Evolutionary conservation across 2,888 invertebrate genomes (phyloP).

Genomic region (Aelia acuminata): DNA sequence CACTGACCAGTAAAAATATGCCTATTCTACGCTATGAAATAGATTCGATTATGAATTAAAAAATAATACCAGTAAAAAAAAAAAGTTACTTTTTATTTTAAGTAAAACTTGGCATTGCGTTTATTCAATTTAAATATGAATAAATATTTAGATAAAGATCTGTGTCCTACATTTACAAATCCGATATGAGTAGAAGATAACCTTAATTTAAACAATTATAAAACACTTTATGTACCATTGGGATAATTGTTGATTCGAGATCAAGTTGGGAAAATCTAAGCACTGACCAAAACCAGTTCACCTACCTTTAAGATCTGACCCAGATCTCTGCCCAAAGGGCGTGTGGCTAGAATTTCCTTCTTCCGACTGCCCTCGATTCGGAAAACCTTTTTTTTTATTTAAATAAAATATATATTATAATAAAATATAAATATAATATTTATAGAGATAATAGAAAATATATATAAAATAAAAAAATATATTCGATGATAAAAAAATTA

Average conservation of each 20-base stretch:
- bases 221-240: background rate
- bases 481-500: too few species aligned
- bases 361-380: background rate
- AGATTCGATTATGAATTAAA: too few species aligned
- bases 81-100: background rate
- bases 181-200: background rate
- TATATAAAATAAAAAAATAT: too few species aligned
- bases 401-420: background rate
- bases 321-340: slow-evolving; percentile 8
- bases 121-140: background rate
- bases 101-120: background rate
- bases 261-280: background rate
- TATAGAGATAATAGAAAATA: too few species aligned
- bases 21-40: too few species aligned
- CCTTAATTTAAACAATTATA: background rate
- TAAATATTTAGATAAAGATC: background rate
- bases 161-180: background rate
- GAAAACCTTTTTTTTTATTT: background rate
- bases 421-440: too few species aligned
- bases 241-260: background rate
- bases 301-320: slow-evolving; percentile 19
- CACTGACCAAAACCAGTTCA: background rate
- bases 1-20: too few species aligned
- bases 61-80: too few species aligned
- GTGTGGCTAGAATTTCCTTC: background rate